Evolutionary conservation across 2,888 invertebrate genomes (phyloP), one percentile per base, ranked within the genome.

Genomic region (Odiellus spinosus): DNA sequence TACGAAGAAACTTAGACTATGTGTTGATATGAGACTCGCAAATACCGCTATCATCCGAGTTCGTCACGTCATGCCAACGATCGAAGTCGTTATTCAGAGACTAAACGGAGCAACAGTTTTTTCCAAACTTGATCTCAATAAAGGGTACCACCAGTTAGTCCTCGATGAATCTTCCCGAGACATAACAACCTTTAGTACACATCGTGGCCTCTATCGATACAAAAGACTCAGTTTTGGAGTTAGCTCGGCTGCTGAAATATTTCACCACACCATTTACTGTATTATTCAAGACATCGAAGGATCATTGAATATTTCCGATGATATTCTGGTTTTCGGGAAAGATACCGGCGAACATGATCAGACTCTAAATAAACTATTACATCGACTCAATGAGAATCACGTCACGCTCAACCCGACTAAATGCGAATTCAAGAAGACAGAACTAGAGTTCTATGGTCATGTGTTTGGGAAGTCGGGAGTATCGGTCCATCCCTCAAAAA

Each of bases 121-220:
- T 34, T 50, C 55, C n/a, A 61, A 63, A 51, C 49, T 64, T 2
- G 64, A 65, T 46, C 46, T 64, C 3, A 59, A 59, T 40, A 54
- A 59, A 21, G 64, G 61, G 1, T 65, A 61, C 50, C 64, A 66
- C 51, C 64, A 66, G 48, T 47, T 65, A 2, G 59, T 61, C 47
- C 51, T 66, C 14, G 45, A 58, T 15, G 52, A 54, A 32, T 53
- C 59, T 11, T 62, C 61, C 1, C 49, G 60, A 47, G 51, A 53
- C n/a, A 59, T 65, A 10, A 65, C 65, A 36, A 64, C 63, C 3
- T 67, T 67, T 49, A 60, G 60, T 4, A 63, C 64, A 3, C 55
- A 55, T 18, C 54, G 53, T 34, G 65, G 65, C 0, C 42, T 67
- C 11, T 64, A 49, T 47, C 49, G 62, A 21, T 69, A 45, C 6